These are phyloP conservation scores for Bactericera cockerelli DNA, from an alignment of 1,140 invertebrate species.

Conservation along the genomic window DNA sequence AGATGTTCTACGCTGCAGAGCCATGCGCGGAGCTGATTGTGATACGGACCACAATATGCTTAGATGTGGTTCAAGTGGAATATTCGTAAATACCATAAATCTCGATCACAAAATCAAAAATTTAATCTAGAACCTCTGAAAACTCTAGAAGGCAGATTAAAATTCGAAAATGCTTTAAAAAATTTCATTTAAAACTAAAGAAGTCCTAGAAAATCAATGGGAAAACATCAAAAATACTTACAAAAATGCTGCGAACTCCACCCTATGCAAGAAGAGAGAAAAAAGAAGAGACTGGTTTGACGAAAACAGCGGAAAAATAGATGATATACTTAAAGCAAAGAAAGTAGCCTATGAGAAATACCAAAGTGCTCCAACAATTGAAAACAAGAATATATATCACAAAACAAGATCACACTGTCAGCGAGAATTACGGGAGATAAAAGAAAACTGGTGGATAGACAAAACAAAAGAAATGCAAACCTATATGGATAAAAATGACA, in stretches of 20 bases:
- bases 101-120: not conserved
- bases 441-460: not conserved
- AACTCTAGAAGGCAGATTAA: not conserved
- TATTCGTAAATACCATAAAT: not conserved
- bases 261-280: not conserved
- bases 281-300: not conserved
- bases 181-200: no score
- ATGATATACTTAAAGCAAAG: not conserved
- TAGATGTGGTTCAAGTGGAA: not conserved
- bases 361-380: not conserved
- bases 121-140: not conserved
- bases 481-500: not conserved
- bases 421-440: not conserved
- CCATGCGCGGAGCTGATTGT: not conserved
- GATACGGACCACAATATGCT: not conserved
- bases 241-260: not conserved
- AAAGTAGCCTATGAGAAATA: not conserved
- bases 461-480: not conserved
- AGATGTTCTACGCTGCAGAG: not conserved
- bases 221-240: not conserved
- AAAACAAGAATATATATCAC: not conserved
- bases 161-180: no score
- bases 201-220: not conserved
- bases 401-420: not conserved
- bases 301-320: not conserved